Evolutionary conservation across 2,888 invertebrate genomes (phyloP).

Genomic region (Dolomedes plantarius): DNA sequence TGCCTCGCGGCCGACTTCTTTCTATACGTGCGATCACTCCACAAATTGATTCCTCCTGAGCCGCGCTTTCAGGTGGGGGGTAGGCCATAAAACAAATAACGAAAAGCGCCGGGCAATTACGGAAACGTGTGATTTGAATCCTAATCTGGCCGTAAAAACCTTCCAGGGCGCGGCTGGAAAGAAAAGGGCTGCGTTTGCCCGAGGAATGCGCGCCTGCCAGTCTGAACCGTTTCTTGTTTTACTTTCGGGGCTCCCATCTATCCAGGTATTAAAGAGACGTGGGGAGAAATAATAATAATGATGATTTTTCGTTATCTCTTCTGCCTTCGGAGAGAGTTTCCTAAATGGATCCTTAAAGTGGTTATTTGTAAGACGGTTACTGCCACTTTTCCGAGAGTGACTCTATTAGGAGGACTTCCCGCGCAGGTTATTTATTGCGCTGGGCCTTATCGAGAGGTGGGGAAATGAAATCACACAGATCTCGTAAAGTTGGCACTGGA

Average conservation of each 20-base stretch:
- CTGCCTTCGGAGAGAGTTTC: background rate
- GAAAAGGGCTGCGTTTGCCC: background rate
- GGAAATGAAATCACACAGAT: too few species aligned
- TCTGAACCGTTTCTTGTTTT: background rate
- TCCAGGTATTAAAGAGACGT: background rate
- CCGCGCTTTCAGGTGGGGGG: conserved; percentile 19
- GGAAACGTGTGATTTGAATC: conserved; percentile 55
- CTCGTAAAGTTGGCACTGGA: too few species aligned
- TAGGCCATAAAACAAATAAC: conserved; percentile 41
- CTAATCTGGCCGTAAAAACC: conserved; percentile 33
- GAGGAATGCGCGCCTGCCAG: background rate
- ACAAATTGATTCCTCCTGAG: conserved; percentile 32
- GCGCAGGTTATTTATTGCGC: too few species aligned
- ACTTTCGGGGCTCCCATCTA: background rate
- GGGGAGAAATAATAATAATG: background rate
- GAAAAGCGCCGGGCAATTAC: conserved; percentile 36
- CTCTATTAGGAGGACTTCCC: too few species aligned
- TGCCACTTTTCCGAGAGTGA: too few species aligned
- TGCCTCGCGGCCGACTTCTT: too few species aligned
- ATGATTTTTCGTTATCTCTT: conserved; percentile 3
- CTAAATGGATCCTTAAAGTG: background rate
- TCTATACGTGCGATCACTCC: too few species aligned
- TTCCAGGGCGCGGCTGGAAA: conserved; percentile 31
- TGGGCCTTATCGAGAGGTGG: too few species aligned
- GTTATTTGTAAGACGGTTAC: background rate